Conservation (phyloP, 2,888 invertebrate species). For the Thalpophila matura region DNA sequence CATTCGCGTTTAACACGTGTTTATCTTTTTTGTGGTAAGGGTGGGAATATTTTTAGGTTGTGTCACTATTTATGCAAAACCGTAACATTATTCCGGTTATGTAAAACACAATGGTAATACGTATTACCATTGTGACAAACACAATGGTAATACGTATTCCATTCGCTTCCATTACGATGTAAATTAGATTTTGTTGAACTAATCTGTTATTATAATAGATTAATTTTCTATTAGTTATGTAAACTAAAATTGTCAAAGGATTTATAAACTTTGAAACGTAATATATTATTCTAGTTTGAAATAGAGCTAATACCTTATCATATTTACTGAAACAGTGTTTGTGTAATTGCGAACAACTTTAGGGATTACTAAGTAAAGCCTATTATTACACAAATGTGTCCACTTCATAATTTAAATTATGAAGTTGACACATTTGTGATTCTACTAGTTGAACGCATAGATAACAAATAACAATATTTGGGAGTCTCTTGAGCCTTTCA, state of each 20-base stretch:
- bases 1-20: too few relatives aligned
- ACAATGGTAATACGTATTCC: background rate
- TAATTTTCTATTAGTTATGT: slow-evolving; percentile 11
- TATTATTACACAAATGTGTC: too few relatives aligned
- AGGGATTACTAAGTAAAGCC: background rate
- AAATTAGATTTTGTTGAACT: slow-evolving; percentile 26
- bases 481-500: too few relatives aligned
- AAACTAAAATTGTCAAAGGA: background rate
- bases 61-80: slow-evolving; percentile 5
- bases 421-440: too few relatives aligned
- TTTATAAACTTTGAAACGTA: background rate
- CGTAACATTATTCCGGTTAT: background rate
- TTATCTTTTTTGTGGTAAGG: too few relatives aligned
- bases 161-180: slow-evolving; percentile 20
- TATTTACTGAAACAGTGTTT: slow-evolving; percentile 1
- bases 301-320: background rate
- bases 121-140: background rate
- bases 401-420: too few relatives aligned
- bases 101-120: background rate
- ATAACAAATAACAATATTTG: too few relatives aligned
- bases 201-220: slow-evolving; percentile 14
- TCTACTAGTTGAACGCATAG: too few relatives aligned
- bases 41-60: background rate
- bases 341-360: background rate
- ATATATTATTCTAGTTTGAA: slow-evolving; percentile 1